phyloP scores from a whole-genome alignment of 2,113 vertebrate species.

The Centropus bengalensis region DNA sequence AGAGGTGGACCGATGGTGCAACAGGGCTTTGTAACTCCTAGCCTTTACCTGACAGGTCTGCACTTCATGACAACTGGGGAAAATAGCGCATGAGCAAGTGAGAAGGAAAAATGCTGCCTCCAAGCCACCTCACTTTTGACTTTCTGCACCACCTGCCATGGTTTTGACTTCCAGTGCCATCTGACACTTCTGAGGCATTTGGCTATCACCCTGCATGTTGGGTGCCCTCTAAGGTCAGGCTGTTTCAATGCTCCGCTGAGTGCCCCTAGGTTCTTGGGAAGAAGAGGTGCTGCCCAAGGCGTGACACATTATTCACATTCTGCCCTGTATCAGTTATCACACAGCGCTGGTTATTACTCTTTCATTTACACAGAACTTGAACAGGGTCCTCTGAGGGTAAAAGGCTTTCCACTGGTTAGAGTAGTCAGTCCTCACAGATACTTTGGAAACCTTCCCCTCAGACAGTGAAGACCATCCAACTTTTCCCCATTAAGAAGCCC shows the following conservation, averaged over 20 bases:
- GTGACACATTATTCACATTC: not conserved
- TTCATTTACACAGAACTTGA: not conserved
- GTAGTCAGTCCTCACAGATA: not conserved
- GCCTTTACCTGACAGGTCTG: not conserved
- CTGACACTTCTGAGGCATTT: not conserved
- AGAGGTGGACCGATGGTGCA: not conserved
- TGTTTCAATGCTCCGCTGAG: not conserved
- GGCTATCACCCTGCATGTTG: not conserved
- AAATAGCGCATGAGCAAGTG: not conserved
- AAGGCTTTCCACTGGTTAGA: not conserved
- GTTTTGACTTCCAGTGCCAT: not conserved
- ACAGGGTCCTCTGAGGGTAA: constrained; percentile 10
- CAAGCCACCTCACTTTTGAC: not conserved
- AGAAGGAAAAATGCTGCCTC: not conserved
- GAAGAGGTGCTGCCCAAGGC: not conserved
- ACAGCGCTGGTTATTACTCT: not conserved
- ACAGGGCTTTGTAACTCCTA: not conserved
- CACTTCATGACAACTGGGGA: not conserved
- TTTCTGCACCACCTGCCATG: not conserved
- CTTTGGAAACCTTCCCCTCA: not conserved
- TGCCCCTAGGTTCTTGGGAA: not conserved
- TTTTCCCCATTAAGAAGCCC: constrained; percentile 44
- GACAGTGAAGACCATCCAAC: not conserved
- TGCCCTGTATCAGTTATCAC: not conserved
- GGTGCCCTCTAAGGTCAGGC: not conserved